These are phyloP conservation scores for Xestia sexstrigata DNA, from an alignment of 2,888 invertebrate genomes.

Conservation along the genomic window DNA sequence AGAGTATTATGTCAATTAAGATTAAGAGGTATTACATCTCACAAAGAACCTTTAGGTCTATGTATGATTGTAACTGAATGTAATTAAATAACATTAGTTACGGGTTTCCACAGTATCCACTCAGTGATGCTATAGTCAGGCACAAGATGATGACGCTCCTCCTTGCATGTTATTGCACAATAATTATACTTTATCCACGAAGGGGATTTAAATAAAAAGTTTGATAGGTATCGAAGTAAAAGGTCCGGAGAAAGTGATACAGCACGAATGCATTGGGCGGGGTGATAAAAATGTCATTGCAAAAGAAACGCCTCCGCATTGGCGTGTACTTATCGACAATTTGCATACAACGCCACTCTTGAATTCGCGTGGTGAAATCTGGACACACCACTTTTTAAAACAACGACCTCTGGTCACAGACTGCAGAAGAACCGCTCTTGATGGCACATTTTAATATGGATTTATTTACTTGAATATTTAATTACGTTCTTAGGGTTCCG, in stretches of 20 bases:
- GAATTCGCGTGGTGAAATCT: constrained; percentile 79
- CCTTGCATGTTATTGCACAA: constrained; percentile 44
- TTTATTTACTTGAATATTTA: constrained; percentile 41
- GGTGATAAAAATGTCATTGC: constrained; percentile 75
- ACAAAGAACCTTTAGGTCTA: constrained; percentile 20
- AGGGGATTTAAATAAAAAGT: constrained; percentile 37
- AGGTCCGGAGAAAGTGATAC: constrained; percentile 72
- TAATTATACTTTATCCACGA: constrained; percentile 22
- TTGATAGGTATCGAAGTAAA: constrained; percentile 46
- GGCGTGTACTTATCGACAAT: constrained; percentile 70
- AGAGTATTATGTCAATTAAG: constrained; percentile 33
- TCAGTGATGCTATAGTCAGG: constrained; percentile 26
- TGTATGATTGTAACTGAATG: constrained; percentile 28
- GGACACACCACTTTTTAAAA: constrained; percentile 73
- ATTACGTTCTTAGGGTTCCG: no score
- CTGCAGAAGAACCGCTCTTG: constrained; percentile 24
- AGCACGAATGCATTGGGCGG: constrained; percentile 63
- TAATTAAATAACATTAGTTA: constrained; percentile 45
- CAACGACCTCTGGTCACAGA: constrained; percentile 61
- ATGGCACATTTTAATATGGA: constrained; percentile 16
- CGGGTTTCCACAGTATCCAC: background rate
- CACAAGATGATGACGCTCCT: constrained; percentile 31
- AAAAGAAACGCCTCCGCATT: constrained; percentile 75
- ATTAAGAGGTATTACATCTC: constrained; percentile 19
- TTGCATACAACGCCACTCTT: constrained; percentile 80